Evolutionary conservation across 1,140 invertebrate species (phyloP).

Genomic region (Drosophila nigrodunni): DNA sequence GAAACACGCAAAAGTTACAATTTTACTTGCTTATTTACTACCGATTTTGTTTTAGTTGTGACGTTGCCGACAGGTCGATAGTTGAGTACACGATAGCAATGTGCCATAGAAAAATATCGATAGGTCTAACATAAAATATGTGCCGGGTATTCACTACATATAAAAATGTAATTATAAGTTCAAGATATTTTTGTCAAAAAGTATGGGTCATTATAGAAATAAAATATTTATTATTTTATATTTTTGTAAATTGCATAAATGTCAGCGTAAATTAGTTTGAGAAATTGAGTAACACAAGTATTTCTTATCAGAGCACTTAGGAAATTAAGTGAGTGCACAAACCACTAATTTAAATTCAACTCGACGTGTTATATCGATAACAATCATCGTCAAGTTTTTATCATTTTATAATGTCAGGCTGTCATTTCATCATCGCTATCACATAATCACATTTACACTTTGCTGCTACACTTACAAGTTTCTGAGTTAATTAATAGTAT

Average conservation of each 20-base stretch:
- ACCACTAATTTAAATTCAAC: neutral
- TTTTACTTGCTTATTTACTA: conserved; percentile 40
- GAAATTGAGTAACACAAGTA: too few relatives aligned
- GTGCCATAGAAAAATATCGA: conserved; percentile 8
- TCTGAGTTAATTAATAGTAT: conserved; percentile 44
- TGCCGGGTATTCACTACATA: neutral
- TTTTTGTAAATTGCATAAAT: too few relatives aligned
- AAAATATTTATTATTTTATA: too few relatives aligned
- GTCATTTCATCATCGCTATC: conserved; percentile 68
- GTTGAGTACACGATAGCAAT: conserved; percentile 9
- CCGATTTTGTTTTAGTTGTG: conserved; percentile 22
- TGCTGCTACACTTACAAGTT: conserved; percentile 37
- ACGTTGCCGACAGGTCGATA: conserved; percentile 34
- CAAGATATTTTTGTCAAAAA: too few relatives aligned
- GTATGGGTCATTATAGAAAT: too few relatives aligned
- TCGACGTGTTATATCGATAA: neutral
- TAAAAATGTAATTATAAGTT: neutral
- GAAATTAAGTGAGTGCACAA: neutral
- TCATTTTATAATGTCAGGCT: conserved; percentile 30
- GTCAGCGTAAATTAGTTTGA: too few relatives aligned
- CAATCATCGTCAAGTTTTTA: conserved; percentile 31
- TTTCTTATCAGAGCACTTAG: neutral
- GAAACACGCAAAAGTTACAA: conserved; percentile 2
- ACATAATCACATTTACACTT: conserved; percentile 71
- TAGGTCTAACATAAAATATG: neutral